These are phyloP conservation scores for Melieria picta DNA, from an alignment of 2,888 invertebrate species.

Conservation along the genomic window DNA sequence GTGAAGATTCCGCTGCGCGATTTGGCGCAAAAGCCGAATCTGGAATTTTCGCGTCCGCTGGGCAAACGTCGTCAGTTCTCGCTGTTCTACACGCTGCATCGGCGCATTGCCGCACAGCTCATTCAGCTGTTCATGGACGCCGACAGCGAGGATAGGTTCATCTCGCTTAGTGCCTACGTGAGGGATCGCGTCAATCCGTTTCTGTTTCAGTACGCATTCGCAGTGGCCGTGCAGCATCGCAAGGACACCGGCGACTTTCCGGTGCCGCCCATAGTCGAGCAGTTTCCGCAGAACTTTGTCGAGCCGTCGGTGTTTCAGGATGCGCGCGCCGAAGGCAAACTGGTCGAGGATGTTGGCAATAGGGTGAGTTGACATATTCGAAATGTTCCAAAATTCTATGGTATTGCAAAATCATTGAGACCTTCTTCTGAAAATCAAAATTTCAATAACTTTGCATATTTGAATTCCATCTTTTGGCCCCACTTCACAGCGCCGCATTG, in stretches of 20 bases:
- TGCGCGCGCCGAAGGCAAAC: constrained; percentile 76
- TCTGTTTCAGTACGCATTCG: constrained; percentile 81
- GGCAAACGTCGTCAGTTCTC: constrained; percentile 70
- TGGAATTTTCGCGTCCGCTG: constrained; percentile 54
- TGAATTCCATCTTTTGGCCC: background rate
- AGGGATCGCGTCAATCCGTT: constrained; percentile 80
- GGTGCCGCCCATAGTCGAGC: constrained; percentile 81
- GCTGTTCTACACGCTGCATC: constrained; percentile 77
- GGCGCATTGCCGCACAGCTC: constrained; percentile 75
- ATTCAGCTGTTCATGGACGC: constrained; percentile 76
- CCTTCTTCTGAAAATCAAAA: background rate
- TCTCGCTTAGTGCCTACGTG: constrained; percentile 75
- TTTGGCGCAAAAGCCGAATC: constrained; percentile 53
- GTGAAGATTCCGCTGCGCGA: constrained; percentile 58
- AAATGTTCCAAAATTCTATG: too few relatives aligned
- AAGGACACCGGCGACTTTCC: constrained; percentile 67
- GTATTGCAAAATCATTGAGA: background rate
- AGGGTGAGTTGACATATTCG: constrained; percentile 60
- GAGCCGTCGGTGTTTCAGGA: constrained; percentile 77
- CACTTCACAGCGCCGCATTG: constrained; percentile 65
- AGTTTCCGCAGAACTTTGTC: constrained; percentile 85
- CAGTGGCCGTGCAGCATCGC: constrained; percentile 78
- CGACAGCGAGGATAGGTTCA: constrained; percentile 71
- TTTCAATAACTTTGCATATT: background rate
- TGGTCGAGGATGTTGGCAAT: constrained; percentile 67